phyloP scores from a whole-genome alignment of 2,797 vertebrate genomes.

The Coregonus suidteri region DNA sequence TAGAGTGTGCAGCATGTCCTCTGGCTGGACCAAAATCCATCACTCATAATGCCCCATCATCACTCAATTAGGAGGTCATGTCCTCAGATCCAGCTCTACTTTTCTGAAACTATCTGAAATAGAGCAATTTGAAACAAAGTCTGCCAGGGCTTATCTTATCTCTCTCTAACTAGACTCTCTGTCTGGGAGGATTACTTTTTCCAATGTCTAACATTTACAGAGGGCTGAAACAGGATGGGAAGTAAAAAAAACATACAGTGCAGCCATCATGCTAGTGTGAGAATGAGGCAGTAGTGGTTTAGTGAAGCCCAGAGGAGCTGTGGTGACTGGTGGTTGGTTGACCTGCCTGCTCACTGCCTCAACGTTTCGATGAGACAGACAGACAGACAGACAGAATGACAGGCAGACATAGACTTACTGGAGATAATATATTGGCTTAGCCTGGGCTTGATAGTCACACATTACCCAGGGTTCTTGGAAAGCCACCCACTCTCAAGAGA shows the following conservation, averaged over 20 bases:
- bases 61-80: neutral
- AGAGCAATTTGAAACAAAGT: neutral
- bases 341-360: neutral
- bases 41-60: neutral
- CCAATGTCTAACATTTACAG: neutral
- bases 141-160: neutral
- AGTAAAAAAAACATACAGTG: neutral
- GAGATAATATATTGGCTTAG: neutral
- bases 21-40: neutral
- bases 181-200: neutral
- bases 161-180: neutral
- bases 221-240: neutral
- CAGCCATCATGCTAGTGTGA: neutral
- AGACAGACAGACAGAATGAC: neutral
- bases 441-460: conserved; percentile 2
- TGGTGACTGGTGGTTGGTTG: neutral
- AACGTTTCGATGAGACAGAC: neutral
- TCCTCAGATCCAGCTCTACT: neutral
- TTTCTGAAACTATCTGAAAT: neutral
- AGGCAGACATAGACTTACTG: neutral
- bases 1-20: neutral
- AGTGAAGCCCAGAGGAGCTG: neutral
- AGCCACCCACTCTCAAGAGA: conserved; percentile 13
- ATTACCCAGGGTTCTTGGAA: conserved; percentile 17
- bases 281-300: neutral